Conservation (phyloP, 2,888 invertebrate species). For the Acleris emargana region DNA sequence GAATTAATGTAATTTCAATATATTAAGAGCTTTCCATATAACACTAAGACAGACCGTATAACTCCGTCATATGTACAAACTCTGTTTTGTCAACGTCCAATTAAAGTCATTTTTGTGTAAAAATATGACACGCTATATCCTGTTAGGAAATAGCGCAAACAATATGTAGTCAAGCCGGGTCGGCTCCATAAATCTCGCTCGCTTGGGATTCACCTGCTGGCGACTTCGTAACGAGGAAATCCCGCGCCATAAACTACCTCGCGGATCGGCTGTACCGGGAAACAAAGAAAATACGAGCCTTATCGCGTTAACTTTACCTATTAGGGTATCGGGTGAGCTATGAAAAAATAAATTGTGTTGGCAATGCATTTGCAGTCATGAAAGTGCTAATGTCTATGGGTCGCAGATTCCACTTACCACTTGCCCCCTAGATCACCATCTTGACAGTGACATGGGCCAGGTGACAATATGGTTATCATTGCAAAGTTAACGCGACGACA, state of each 20-base stretch:
- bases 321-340: not conserved
- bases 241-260: constrained; percentile 37
- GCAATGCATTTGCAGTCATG: too few species aligned
- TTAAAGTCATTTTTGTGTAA: constrained; percentile 37
- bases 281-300: not conserved
- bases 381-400: too few species aligned
- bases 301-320: not conserved
- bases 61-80: not conserved
- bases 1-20: too few species aligned
- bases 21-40: not conserved
- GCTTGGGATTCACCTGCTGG: constrained; percentile 41
- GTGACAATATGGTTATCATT: too few species aligned
- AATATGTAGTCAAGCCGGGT: constrained; percentile 38
- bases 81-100: not conserved
- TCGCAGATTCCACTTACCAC: too few species aligned
- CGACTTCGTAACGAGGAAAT: constrained; percentile 37
- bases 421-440: too few species aligned
- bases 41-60: not conserved
- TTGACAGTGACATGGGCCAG: too few species aligned
- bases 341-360: too few species aligned
- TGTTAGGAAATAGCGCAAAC: constrained; percentile 27
- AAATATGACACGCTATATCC: constrained; percentile 46
- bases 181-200: constrained; percentile 47
- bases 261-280: not conserved
- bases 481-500: too few species aligned